phyloP scores from a whole-genome alignment of 2,113 vertebrate genomes.

The Nansenia antarctica region DNA sequence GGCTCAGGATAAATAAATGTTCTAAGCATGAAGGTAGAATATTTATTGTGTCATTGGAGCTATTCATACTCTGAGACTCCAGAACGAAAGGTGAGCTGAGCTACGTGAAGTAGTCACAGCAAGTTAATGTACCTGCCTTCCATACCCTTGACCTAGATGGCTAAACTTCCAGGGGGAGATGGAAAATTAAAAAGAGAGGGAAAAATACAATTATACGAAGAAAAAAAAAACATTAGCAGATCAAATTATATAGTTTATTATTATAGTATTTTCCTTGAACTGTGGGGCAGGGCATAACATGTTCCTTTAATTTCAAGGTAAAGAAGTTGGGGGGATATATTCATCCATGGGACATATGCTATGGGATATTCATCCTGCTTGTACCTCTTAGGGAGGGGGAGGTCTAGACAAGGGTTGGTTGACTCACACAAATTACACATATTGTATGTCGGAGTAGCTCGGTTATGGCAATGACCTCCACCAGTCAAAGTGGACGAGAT shows the following conservation, averaged over 20 bases:
- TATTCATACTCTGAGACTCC: constrained; percentile 31
- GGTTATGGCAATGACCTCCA: constrained; percentile 13
- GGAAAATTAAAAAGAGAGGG: constrained; percentile 67
- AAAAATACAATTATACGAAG: constrained; percentile 64
- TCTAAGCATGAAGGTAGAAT: no score
- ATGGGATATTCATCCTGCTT: constrained; percentile 42
- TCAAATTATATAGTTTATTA: no score
- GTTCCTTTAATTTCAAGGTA: constrained; percentile 55
- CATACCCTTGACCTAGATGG: constrained; percentile 78
- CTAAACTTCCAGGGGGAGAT: constrained; percentile 62
- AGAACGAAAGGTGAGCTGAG: not conserved
- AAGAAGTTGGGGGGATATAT: no score
- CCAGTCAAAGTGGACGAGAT: constrained; percentile 23
- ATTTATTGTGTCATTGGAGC: constrained; percentile 59
- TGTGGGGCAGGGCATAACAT: constrained; percentile 59
- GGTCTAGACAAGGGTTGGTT: constrained; percentile 46
- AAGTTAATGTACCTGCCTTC: constrained; percentile 55
- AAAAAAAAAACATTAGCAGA: constrained; percentile 38
- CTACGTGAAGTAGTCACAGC: constrained; percentile 35
- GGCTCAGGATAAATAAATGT: no score
- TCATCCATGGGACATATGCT: constrained; percentile 39
- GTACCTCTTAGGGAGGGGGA: constrained; percentile 38
- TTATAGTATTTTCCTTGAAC: constrained; percentile 79
- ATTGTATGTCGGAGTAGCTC: constrained; percentile 41
- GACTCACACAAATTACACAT: constrained; percentile 55